Conservation (phyloP, 2,113 vertebrate species). For the Neoarius graeffei region DNA sequence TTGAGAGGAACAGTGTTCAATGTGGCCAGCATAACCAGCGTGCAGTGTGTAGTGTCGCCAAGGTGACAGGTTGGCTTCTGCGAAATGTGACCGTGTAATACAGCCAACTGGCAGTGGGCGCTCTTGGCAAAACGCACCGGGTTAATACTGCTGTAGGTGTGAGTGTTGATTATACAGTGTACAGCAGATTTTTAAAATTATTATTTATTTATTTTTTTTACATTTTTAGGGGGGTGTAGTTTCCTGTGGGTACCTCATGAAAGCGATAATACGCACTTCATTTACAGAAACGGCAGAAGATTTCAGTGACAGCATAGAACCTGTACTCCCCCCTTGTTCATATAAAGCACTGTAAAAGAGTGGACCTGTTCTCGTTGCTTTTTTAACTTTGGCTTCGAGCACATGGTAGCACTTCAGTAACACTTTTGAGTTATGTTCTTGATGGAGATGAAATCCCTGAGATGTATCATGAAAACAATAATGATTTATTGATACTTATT, state of each 20-base stretch:
- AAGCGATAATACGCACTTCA: neutral
- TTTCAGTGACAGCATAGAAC: neutral
- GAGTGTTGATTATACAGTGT: neutral
- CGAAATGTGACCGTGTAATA: neutral
- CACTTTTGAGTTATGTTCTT: neutral
- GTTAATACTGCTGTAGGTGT: neutral
- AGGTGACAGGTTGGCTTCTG: neutral
- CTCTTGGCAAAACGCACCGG: neutral
- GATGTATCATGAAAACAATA: neutral
- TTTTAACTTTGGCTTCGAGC: neutral
- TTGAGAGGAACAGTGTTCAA: neutral
- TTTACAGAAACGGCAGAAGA: neutral
- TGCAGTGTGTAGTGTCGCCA: neutral
- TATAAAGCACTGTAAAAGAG: neutral
- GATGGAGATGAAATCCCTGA: neutral
- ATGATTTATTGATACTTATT: neutral
- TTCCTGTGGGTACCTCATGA: neutral
- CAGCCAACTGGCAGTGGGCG: neutral
- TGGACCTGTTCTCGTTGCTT: neutral
- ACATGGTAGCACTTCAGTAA: neutral
- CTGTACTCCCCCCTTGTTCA: neutral
- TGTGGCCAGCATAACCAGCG: neutral
- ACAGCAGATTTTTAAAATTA: neutral
- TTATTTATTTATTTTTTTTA: neutral
- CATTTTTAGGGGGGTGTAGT: neutral